A percentile compares a stretch with the other conserved stretches of the same genome.
Evolutionary conservation across 2,888 invertebrate genomes (phyloP).

Genomic region (Tenthredo livida): DNA sequence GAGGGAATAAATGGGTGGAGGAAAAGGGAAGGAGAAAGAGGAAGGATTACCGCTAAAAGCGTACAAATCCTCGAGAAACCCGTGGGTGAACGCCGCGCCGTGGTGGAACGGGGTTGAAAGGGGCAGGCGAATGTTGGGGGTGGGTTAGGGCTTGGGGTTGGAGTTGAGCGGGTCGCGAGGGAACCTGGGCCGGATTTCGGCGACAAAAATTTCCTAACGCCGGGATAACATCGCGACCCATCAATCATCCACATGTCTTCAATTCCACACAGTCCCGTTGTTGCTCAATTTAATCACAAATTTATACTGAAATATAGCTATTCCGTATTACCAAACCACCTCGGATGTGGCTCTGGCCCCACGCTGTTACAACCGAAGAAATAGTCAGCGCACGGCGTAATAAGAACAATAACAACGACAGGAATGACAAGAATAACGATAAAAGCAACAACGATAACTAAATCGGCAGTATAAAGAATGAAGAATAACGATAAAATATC

Average conservation of each 20-base stretch:
- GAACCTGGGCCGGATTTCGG: constrained; percentile 40
- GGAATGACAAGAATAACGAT: neutral
- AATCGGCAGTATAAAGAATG: too few species aligned
- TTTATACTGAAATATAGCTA: constrained; percentile 14
- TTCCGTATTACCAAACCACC: neutral
- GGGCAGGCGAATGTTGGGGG: constrained; percentile 23
- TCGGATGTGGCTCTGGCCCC: neutral
- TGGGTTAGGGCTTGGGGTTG: constrained; percentile 14
- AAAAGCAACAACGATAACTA: neutral
- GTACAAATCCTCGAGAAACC: constrained; percentile 72
- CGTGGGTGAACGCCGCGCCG: constrained; percentile 42
- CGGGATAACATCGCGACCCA: constrained; percentile 32
- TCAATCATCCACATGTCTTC: constrained; percentile 39
- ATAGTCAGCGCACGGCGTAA: neutral
- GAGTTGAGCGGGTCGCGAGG: constrained; percentile 43
- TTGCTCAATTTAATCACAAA: constrained; percentile 11
- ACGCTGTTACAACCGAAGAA: neutral
- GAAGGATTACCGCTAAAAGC: constrained; percentile 75
- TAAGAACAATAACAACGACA: neutral
- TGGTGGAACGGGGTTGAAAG: constrained; percentile 45
- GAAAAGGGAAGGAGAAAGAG: constrained; percentile 54
- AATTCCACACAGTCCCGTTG: constrained; percentile 24
- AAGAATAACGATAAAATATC: neutral
- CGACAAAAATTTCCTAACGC: constrained; percentile 43
- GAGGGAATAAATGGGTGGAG: constrained; percentile 28